These are phyloP conservation scores for Protonibea diacanthus DNA, from an alignment of 2,797 vertebrate genomes.

Conservation along the genomic window DNA sequence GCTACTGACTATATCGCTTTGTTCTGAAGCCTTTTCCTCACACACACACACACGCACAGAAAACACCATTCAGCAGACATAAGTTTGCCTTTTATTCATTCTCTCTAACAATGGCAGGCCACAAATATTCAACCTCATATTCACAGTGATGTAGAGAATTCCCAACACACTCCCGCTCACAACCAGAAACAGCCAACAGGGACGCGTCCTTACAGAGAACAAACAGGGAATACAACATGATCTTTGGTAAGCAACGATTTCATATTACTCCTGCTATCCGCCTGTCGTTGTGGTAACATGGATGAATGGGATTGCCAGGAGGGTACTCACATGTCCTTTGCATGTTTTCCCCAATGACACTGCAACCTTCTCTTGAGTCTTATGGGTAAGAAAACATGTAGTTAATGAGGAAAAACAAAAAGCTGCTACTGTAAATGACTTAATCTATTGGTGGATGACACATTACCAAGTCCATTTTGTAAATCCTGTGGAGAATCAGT, in stretches of 20 bases:
- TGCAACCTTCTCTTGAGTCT: too few relatives aligned
- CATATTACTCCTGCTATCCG: background rate
- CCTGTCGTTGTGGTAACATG: background rate
- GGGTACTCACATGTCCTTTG: too few relatives aligned
- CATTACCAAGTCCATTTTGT: background rate
- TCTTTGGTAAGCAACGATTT: background rate
- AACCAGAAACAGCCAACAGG: background rate
- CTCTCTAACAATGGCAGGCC: background rate
- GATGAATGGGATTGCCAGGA: too few relatives aligned
- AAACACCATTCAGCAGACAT: slow-evolving; percentile 11
- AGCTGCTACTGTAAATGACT: slow-evolving; percentile 17
- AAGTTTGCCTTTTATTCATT: slow-evolving; percentile 6
- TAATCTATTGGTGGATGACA: slow-evolving; percentile 17
- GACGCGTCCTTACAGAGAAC: background rate
- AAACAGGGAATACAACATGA: slow-evolving; percentile 5
- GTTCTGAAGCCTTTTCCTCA: slow-evolving; percentile 6
- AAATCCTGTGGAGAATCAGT: background rate
- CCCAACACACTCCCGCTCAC: background rate
- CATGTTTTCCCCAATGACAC: too few relatives aligned
- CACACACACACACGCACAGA: slow-evolving; percentile 7
- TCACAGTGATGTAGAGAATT: slow-evolving; percentile 8
- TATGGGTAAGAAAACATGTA: background rate
- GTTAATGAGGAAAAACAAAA: background rate
- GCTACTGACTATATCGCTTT: slow-evolving; percentile 1
- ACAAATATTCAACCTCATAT: slow-evolving; percentile 39